Conservation (phyloP, 1,140 invertebrate genomes). For the Drosophila orena region DNA sequence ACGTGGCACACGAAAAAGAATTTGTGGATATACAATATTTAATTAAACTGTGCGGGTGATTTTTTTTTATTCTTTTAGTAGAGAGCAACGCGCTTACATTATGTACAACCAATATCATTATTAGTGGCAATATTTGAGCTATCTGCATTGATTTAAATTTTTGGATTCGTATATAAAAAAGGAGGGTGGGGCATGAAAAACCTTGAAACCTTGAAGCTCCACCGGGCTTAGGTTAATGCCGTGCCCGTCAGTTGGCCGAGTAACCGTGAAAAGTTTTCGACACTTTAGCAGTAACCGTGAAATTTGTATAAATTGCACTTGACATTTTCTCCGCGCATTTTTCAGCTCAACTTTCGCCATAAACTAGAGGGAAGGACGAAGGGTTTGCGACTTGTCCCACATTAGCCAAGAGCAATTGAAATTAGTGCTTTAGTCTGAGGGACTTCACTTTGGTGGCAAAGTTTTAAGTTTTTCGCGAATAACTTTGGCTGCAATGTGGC, state of each 20-base stretch:
- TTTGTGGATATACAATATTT: conserved; percentile 2
- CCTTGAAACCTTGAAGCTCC: too few relatives aligned
- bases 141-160: too few relatives aligned
- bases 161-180: too few relatives aligned
- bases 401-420: conserved; percentile 74
- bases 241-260: conserved; percentile 39
- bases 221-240: conserved; percentile 20
- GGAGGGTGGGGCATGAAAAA: too few relatives aligned
- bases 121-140: too few relatives aligned
- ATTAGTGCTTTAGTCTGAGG: conserved; percentile 53
- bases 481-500: conserved; percentile 74
- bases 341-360: conserved; percentile 49
- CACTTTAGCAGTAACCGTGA: conserved; percentile 61
- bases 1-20: background rate
- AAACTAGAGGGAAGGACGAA: conserved; percentile 39
- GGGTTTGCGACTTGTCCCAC: conserved; percentile 37
- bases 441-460: conserved; percentile 30
- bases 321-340: conserved; percentile 57
- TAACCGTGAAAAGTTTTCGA: conserved; percentile 66
- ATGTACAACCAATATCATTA: too few relatives aligned
- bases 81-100: too few relatives aligned
- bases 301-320: conserved; percentile 83
- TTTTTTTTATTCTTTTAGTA: too few relatives aligned
- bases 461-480: conserved; percentile 60
- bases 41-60: too few relatives aligned